Evolutionary conservation across 1,140 invertebrate genomes (phyloP), one percentile per base, ranked within the genome.

Genomic region (Achroia grisella): DNA sequence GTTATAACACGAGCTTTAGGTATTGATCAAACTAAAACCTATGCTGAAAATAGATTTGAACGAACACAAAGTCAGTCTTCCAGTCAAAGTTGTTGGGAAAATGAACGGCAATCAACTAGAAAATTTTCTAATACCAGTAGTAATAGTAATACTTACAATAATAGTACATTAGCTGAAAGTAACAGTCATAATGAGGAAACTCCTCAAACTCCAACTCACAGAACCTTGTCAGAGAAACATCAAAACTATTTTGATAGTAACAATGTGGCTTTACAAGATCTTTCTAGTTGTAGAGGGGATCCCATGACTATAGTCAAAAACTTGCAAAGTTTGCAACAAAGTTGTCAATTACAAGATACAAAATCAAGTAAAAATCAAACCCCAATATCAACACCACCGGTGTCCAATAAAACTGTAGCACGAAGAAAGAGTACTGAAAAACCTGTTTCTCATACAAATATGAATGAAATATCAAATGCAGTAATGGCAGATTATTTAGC

Each of bases 301-400:
- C 90, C 91, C 4, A 93, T 92, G 90, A 91, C 88, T 71, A 90
- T 92, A 62, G 91, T 92, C 10, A 93, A 93, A 75, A 92, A 91
- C 75, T 80, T 92, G 44, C 91, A 91, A 76, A 77, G 88, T 53
- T 88, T 90, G 49, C 89, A 89, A 62, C 84, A 88, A 62, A 88
- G 86, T 54, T 91, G 90, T 77, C 89, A 90, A 60, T 64, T 90
- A 52, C 87, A 89, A 68, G 76, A 78, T 34, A 64, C 83, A 33
- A 89, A 89, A 69, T 63, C 78, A 12, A 80, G 73, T 52, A 81
- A 84, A 66, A 70, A 51, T 53, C 84, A 66, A 62, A 44, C 64
- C 9, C 49, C 68, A 28, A 23, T 23, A 23, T 52, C 72, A 35
- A 56, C 56, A 55, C 35, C 69, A 13, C 44, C 66, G 36, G 44